phyloP scores from a whole-genome alignment of 2,113 vertebrate genomes.

The Cyprinodon brontotheroides region DNA sequence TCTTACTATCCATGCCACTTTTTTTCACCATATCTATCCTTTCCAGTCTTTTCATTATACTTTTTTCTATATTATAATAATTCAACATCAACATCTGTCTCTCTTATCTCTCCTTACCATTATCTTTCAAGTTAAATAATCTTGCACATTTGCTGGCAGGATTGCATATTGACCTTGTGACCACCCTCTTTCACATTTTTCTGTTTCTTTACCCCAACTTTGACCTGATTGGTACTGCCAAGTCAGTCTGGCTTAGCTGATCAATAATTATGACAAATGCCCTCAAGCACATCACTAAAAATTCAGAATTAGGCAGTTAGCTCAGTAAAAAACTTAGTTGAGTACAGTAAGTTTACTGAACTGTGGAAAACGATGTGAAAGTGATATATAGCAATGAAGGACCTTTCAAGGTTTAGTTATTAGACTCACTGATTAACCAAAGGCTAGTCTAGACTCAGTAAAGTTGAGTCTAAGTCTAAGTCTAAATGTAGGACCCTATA shows the following conservation, averaged over 20 bases:
- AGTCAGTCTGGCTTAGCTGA: slow-evolving; percentile 18
- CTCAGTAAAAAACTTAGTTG: neutral
- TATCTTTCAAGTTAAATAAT: slow-evolving; percentile 54
- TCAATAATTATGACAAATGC: slow-evolving; percentile 12
- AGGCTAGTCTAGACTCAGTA: neutral
- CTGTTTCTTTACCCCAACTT: neutral
- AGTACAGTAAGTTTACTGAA: neutral
- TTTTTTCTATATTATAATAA: slow-evolving; percentile 29
- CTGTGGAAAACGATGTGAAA: neutral
- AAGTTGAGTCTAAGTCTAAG: too few relatives aligned
- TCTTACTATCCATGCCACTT: slow-evolving; percentile 54
- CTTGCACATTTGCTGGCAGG: slow-evolving; percentile 43
- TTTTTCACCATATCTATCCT: slow-evolving; percentile 40
- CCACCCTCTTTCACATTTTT: slow-evolving; percentile 1
- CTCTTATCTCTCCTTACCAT: slow-evolving; percentile 22
- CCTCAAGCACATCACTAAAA: slow-evolving; percentile 2
- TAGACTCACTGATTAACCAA: neutral
- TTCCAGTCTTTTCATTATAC: slow-evolving; percentile 34
- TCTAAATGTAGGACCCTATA: too few relatives aligned
- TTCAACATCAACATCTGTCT: slow-evolving; percentile 41
- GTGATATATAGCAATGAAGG: too few relatives aligned
- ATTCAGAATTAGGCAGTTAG: neutral
- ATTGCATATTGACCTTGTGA: slow-evolving; percentile 33
- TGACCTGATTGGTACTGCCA: slow-evolving; percentile 4
- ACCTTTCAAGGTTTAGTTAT: neutral